A percentile compares a stretch with the other conserved stretches of the same genome.
These are phyloP conservation scores for Netelia melanura DNA, from an alignment of 2,888 invertebrate species.

Conservation along the genomic window DNA sequence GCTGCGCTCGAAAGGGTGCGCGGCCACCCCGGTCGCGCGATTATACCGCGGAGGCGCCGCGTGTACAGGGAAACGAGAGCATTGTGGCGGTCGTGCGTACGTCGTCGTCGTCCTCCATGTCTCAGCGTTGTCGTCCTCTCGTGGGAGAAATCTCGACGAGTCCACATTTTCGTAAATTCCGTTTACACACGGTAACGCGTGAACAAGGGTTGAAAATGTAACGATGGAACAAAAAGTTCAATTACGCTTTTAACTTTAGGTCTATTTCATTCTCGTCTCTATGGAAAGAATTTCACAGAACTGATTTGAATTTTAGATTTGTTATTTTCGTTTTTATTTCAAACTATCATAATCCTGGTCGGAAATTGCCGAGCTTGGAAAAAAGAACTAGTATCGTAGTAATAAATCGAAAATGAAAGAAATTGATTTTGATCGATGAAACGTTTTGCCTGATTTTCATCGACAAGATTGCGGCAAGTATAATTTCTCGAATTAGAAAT, in stretches of 20 bases:
- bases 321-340: too few species aligned
- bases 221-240: neutral
- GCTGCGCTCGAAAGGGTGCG: conserved; percentile 83
- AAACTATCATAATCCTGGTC: too few species aligned
- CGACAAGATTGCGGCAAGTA: neutral
- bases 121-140: conserved; percentile 38
- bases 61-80: conserved; percentile 55
- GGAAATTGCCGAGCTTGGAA: too few species aligned
- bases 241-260: neutral
- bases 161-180: conserved; percentile 35
- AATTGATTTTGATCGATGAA: too few species aligned
- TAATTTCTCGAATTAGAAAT: neutral
- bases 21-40: conserved; percentile 72
- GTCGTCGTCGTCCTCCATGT: neutral
- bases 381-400: too few species aligned
- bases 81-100: conserved; percentile 51
- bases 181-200: conserved; percentile 33
- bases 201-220: conserved; percentile 30
- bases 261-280: too few species aligned
- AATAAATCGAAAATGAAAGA: too few species aligned
- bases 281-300: too few species aligned
- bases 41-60: conserved; percentile 73
- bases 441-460: too few species aligned
- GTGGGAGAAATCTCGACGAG: conserved; percentile 42
- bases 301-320: too few species aligned